Base-by-base conservation (phyloP, 2,797 vertebrate species). In the Ctenochaetus hawaiiensis region DNA sequence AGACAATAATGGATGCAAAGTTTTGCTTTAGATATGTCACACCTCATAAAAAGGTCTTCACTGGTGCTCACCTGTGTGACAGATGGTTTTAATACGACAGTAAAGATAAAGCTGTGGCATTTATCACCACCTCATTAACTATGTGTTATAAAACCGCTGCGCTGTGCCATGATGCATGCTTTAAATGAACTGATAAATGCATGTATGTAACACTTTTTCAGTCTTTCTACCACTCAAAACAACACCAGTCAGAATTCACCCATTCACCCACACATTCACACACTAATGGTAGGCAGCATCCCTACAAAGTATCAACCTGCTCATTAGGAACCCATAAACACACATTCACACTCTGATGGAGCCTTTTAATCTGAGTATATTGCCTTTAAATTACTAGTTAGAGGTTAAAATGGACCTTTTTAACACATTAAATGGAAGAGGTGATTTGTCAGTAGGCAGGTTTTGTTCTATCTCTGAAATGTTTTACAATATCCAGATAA, bases 11-110 rank as follows among this genome's bases (percentile, higher is more conserved):
- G 18, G 2, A 1, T 23, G 60, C n/a, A 23, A 6, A 0, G 16
- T 41, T 60, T 14, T 34, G 43, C 10, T 48, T 48, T 10, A 2
- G 2, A 18, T 22, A 39, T 12, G 17, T 49, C n/a, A 6, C 65
- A 57, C 43, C 43, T 56, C 66, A 68, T 69, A 48, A 49, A 20
- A 43, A 49, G 23, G 45, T 34, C 48, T 68, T 26, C 16, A 34
- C 6, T 66, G 47, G 23, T 13, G 10, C 45, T 48, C 20, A 41
- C 18, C 34, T 48, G 7, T 18, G 34, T 63, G 22, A 63, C 44
- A 37, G 26, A 17, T 14, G 20, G 48, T 26, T 52, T 49, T 18
- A 44, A 51, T 37, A 18, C 48, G 23, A 48, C 2, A 2, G 26
- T 39, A 12, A 56, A 11, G 30, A 20, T 20, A 52, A 68, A 51